These are phyloP conservation scores for Heliconius hortense DNA, from an alignment of 2,888 invertebrate genomes.

Conservation along the genomic window DNA sequence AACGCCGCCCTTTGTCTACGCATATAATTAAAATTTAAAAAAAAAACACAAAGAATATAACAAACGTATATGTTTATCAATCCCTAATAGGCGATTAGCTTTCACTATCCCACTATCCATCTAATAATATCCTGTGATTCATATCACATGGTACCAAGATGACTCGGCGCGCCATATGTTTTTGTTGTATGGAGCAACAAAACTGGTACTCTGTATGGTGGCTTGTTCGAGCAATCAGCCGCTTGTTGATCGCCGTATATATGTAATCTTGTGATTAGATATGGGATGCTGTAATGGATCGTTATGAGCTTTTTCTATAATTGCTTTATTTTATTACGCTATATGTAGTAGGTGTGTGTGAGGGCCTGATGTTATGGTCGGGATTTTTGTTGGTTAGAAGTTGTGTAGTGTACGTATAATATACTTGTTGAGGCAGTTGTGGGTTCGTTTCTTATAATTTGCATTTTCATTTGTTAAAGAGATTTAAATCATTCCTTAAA, in stretches of 20 bases:
- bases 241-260: conserved; percentile 18
- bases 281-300: conserved; percentile 11
- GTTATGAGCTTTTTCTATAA: conserved; percentile 6
- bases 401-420: not conserved
- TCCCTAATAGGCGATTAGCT: conserved; percentile 17
- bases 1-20: too few relatives aligned
- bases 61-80: not conserved
- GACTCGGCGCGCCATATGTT: conserved; percentile 27
- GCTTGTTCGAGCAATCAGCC: conserved; percentile 21
- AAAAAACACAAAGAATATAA: not conserved
- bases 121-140: conserved; percentile 24
- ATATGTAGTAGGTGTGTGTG: not conserved
- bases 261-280: conserved; percentile 17
- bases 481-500: not conserved
- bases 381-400: not conserved
- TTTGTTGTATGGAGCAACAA: conserved; percentile 2
- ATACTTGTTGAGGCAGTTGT: not conserved
- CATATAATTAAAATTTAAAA: not conserved
- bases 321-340: conserved; percentile 5
- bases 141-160: conserved; percentile 28
- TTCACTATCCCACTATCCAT: conserved; percentile 15
- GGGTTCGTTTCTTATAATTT: not conserved
- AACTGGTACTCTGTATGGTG: not conserved
- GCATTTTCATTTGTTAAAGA: not conserved
- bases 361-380: not conserved